phyloP scores from a whole-genome alignment of 23 tunicate species.

The Corella eumyota region DNA sequence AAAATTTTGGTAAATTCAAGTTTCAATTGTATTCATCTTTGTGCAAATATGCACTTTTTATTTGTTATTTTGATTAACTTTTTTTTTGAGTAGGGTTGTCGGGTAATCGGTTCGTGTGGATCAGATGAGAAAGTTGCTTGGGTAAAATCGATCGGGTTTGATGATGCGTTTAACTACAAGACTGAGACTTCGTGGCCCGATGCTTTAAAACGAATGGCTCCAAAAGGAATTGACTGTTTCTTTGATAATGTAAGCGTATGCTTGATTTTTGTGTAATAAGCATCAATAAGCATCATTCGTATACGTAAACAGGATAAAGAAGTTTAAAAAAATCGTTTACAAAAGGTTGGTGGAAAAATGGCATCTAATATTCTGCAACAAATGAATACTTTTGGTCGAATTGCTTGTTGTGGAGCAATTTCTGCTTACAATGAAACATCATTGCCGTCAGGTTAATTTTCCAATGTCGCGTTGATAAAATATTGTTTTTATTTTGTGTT shows the following conservation, averaged over 20 bases:
- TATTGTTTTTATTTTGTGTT: too few relatives aligned
- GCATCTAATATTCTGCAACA: conserved; percentile 26
- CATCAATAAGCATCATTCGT: too few relatives aligned
- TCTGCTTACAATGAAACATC: conserved; percentile 20
- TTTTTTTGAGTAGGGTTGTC: conserved; percentile 54
- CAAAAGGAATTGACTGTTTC: conserved; percentile 84
- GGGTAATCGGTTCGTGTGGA: conserved; percentile 44
- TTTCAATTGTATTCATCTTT: too few relatives aligned
- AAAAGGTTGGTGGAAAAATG: conserved; percentile 70
- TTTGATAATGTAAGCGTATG: conserved; percentile 61
- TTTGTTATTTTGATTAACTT: too few relatives aligned
- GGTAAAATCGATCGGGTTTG: conserved; percentile 61
- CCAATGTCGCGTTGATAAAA: too few relatives aligned
- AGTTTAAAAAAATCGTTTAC: too few relatives aligned
- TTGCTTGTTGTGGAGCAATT: conserved; percentile 56
- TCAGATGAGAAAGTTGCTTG: conserved; percentile 18
- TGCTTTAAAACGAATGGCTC: conserved; percentile 53
- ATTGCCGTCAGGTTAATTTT: conserved; percentile 19
- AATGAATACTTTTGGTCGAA: conserved; percentile 56
- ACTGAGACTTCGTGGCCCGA: conserved; percentile 31
- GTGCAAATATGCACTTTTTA: too few relatives aligned
- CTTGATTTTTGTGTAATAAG: neutral
- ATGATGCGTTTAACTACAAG: conserved; percentile 82
- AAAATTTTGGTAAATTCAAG: conserved; percentile 35
- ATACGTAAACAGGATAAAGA: too few relatives aligned